Base-by-base conservation (phyloP, 2,888 invertebrate species). In the Napeogenes inachia region DNA sequence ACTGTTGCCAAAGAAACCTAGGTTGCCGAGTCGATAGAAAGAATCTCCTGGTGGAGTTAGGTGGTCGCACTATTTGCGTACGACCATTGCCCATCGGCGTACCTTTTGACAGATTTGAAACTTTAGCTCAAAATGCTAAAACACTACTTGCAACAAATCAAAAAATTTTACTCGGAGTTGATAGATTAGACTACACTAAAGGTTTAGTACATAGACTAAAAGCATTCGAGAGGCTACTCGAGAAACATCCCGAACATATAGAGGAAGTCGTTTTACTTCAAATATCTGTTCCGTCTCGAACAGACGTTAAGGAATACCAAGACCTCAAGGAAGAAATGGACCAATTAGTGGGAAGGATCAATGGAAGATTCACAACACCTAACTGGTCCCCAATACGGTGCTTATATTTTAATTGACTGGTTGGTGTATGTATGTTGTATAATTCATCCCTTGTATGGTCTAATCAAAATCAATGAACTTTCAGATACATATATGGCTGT, bases 291-390 rank as follows among this genome's bases (percentile, higher is more conserved):
- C 97, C 97, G 1, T 97, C 97, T 0, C 91, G 97, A 73, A 97
- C 96, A 0, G 97, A 97, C 73, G 97, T 97, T 0, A 95, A 95
- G 73, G 97, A 97, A 78, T 97, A 97, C 73, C 95, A 96, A 73
- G 97, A 97, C 69, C 86, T 97, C 62, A 97, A 97, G 76, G 95
- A 97, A 73, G 96, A 97, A 80, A 95, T 97, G 91, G 97, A 97
- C 82, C 97, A 97, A 76, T 80, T 97, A 58, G 96, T 97, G 56
- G 97, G 96, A 21, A 91, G 95, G 63, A 97, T 97, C 64, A 97
- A 97, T 78, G 97, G 97, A 13, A 93, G 94, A 62, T 97, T 97
- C 75, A 96, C 97, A 0, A 97, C 97, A 0, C 95, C 97, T 0
- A 96, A 96, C 80, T 97, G 97, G 97, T 96, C 97, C 0, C 97